Base-by-base conservation (phyloP, 2,113 vertebrate genomes). In the Eolophus roseicapilla region DNA sequence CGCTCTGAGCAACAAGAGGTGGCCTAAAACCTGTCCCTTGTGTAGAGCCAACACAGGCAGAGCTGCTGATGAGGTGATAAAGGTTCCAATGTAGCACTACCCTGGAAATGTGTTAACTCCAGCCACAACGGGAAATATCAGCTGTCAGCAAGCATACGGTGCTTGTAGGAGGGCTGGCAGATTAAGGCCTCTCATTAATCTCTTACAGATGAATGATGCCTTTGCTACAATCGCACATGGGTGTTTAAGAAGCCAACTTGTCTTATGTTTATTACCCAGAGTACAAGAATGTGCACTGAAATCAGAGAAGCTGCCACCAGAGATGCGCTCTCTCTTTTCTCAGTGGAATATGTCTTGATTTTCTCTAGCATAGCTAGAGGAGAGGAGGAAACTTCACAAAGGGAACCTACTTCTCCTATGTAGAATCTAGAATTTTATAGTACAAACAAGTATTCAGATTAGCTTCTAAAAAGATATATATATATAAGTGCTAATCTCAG, bases 91-190 rank as follows among this genome's bases (percentile, higher is more conserved):
- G 21, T 23, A 44, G 62, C 47, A 49, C 20, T 31, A 1, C 29
- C 24, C 37, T 82, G 52, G 62, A 79, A 82, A 33, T 13, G 35
- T 57, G 74, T 1, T 24, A 50, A 46, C 59, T 59, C 28, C 46
- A 86, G 68, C 67, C 53, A 35, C 46, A 50, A 28, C 0, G 0
- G 75, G 46, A 65, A 74, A 28, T 63, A 24, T 31, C 75, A 68
- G 31, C 59, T 77, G 64, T 44, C 52, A 76, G 84, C 29, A 79
- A 49, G 31, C 31, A 59, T 21, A 27, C 62, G 78, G 78, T 67
- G 49, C 8, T 63, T 43, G 71, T 21, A 59, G 92, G 90, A 93
- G 78, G 78, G 71, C 85, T 96, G 92, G 85, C 59, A 83, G 88
- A 80, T 15, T 29, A 50, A 79, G 39, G 37, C 35, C 7, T 59